Base-by-base conservation (phyloP, 2,113 vertebrate species). In the Meriones unguiculatus region DNA sequence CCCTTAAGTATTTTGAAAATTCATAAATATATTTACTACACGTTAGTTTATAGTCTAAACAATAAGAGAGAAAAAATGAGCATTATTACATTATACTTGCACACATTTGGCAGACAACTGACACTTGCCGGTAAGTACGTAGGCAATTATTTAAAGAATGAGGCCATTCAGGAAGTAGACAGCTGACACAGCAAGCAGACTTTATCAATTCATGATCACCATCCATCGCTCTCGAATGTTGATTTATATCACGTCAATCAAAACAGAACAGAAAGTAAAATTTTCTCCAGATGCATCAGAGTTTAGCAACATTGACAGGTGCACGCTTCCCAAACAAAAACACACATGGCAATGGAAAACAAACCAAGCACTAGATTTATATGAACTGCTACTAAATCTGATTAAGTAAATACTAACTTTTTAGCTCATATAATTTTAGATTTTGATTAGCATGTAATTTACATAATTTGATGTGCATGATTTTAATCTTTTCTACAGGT, bases 221-320 rank as follows among this genome's bases (percentile, higher is more conserved):
- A 87, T 38, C 20, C 52, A 73, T 81, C 72, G 70, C 81, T 85
- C 22, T 81, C 50, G 94, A 10, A 30, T 52, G 65, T 77, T 94
- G 15, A 62, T 93, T 81, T 9, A 46, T 69, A 93, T 25, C 24
- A 85, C 88, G 38, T 85, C 59, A 81, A 73, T 95, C 76, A 92
- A 82, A 96, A 85, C 35, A 30, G 22, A 96, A 82, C 80, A 90
- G 38, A 25, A 95, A 87, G 57, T 85, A 90, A 97, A 86, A 73
- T 22, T 69, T 92, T 88, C 80, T 88, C 22, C 87, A 87, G 52
- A 84, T 28, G 59, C n/a, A 46, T 65, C 54, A 67, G 35, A 96
- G 92, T 95, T 94, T 90, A 96, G 17, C 80, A 62, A 87, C 72
- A 96, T 57, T 92, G 88, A 94, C 95, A 92, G 64, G 96, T 92